A percentile compares a stretch with the other conserved stretches of the same genome.
phyloP scores from a whole-genome alignment of 2,888 invertebrate genomes.

The Phanerotoma sp. region DNA sequence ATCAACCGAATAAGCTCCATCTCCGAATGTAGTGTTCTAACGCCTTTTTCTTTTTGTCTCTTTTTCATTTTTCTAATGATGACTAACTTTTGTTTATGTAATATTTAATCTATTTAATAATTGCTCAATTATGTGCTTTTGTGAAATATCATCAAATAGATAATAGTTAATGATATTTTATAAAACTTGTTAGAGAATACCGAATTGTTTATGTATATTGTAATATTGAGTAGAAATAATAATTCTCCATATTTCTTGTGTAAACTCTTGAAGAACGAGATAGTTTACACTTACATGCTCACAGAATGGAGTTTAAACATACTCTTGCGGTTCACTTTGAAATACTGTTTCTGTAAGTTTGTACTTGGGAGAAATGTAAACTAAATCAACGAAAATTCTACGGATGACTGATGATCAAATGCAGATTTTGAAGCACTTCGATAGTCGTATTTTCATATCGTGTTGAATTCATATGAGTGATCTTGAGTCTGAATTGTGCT shows the following conservation, averaged over 20 bases:
- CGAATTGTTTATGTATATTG: too few species aligned
- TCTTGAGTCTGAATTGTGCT: too few species aligned
- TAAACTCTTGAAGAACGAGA: slow-evolving; percentile 10
- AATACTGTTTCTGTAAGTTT: slow-evolving; percentile 34
- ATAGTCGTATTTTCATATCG: too few species aligned
- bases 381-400: slow-evolving; percentile 1
- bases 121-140: too few species aligned
- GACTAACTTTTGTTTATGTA: background rate
- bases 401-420: slow-evolving; percentile 6
- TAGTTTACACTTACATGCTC: slow-evolving; percentile 55
- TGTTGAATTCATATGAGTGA: too few species aligned
- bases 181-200: too few species aligned
- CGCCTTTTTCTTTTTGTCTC: too few species aligned
- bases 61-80: background rate
- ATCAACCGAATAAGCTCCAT: slow-evolving; percentile 44
- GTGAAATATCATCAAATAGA: too few species aligned
- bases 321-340: slow-evolving; percentile 44
- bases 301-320: slow-evolving; percentile 53
- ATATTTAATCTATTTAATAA: too few species aligned
- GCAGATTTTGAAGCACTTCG: slow-evolving; percentile 6
- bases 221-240: background rate
- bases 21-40: too few species aligned
- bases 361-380: slow-evolving; percentile 14
- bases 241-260: background rate
- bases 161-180: too few species aligned